A percentile compares a stretch with the other conserved stretches of the same genome.
phyloP scores from a whole-genome alignment of 2,113 vertebrate genomes.

The Peromyscus californicus region DNA sequence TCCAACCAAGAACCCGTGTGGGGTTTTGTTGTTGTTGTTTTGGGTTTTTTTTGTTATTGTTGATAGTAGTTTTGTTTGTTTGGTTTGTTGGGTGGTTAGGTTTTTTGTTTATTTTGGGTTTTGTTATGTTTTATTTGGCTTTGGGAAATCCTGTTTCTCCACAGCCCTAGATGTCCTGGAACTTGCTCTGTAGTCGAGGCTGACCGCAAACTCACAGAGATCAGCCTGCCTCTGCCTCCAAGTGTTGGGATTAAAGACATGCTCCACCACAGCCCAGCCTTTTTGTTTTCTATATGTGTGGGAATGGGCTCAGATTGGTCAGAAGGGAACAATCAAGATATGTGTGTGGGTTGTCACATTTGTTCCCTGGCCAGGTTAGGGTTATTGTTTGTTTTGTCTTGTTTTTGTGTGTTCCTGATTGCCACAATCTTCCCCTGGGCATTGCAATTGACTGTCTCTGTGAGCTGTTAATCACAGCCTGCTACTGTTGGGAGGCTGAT shows the following conservation, averaged over 20 bases:
- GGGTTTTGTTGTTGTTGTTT: not conserved
- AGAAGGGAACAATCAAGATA: not conserved
- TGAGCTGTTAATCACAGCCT: not conserved
- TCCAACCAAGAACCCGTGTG: not conserved
- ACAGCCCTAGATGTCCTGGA: not conserved
- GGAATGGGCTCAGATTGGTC: not conserved
- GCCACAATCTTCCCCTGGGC: not conserved
- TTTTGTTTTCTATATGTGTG: not conserved
- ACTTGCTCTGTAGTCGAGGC: not conserved
- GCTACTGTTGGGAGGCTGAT: not conserved
- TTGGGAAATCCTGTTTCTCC: not conserved
- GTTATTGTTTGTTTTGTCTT: not conserved
- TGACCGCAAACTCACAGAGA: not conserved
- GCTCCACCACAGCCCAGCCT: fast-evolving
- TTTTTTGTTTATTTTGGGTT: too few relatives aligned
- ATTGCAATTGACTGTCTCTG: not conserved
- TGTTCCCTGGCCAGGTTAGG: not conserved
- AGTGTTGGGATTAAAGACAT: not conserved
- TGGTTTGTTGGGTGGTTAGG: too few relatives aligned
- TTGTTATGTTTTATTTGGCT: too few relatives aligned
- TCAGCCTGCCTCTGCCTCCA: not conserved
- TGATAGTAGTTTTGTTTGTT: too few relatives aligned
- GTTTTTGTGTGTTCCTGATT: too few relatives aligned
- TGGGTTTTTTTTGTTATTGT: not conserved
- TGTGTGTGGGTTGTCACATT: not conserved